Base-by-base conservation (phyloP, 2,797 vertebrate genomes). In the Acomys russatus region DNA sequence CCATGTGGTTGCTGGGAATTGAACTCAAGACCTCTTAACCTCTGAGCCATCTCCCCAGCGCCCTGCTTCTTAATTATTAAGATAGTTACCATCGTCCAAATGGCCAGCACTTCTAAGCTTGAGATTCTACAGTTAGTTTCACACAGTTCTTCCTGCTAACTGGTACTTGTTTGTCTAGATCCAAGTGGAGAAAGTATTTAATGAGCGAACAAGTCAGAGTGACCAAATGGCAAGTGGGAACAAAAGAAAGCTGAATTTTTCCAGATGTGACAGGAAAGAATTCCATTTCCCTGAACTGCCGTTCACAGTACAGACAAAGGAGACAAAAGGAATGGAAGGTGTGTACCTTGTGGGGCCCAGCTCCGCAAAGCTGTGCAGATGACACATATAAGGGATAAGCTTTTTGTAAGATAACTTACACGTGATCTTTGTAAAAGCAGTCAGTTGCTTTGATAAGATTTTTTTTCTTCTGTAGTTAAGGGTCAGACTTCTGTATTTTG, bases 231-330 rank as follows among this genome's bases (percentile, higher is more conserved):
- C 95, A 74, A 98, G 88, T 86, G 95, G 94, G 80, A 98, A 96
- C 96, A 98, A 98, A 97, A 98, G 98, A 90, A 98, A 98, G 78
- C 79, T 97, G 88, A 98, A 97, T 90, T 97, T 98, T 92, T 92
- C 92, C 68, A 98, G 97, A 95, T 88, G 97, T 54, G 96, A 98
- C 78, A 98, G 94, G 88, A 97, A 96, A 89, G 98, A 98, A 63
- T 97, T 98, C 71, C 97, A 97, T 79, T 98, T 98, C 66, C 98
- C 98, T 96, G 98, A 94, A 97, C 77, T 98, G 97, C 92, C 96
- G 77, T 92, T 97, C 92, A 96, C 56, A 49, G 4, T 91, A 94
- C 99, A 98, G 95, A 97, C 99, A 97, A 98, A 98, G 98, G 98
- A 96, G 97, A 92, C 97, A 74, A 97, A 98, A 98, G 96, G 97